Conservation (phyloP, 2,888 invertebrate species). For the Melikaiella ostensackeni region DNA sequence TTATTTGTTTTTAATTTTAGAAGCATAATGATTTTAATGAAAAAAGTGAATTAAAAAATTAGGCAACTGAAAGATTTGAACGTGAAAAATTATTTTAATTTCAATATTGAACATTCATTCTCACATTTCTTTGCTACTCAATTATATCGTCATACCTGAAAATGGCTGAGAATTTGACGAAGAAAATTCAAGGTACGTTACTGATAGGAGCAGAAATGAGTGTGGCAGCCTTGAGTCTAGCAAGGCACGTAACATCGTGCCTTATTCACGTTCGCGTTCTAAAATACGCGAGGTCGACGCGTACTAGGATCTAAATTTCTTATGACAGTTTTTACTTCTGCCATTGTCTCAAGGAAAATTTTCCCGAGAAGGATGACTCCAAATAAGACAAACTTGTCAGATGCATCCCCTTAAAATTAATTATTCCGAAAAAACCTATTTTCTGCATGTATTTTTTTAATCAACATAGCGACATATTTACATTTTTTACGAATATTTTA, state of each 20-base stretch:
- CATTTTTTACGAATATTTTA: too few relatives aligned
- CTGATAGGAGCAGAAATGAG: slow-evolving; percentile 24
- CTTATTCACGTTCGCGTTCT: slow-evolving; percentile 25
- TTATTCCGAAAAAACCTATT: neutral
- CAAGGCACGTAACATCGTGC: slow-evolving; percentile 22
- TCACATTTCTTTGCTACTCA: too few relatives aligned
- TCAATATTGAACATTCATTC: too few relatives aligned
- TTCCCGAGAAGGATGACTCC: neutral
- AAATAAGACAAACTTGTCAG: neutral
- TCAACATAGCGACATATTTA: too few relatives aligned
- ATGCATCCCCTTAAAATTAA: neutral
- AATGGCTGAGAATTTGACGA: neutral
- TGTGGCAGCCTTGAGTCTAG: slow-evolving; percentile 27
- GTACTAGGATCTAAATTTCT: slow-evolving; percentile 33
- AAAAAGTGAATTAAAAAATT: too few relatives aligned
- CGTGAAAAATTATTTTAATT: too few relatives aligned
- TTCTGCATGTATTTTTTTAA: too few relatives aligned
- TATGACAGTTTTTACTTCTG: slow-evolving; percentile 19
- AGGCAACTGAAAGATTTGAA: too few relatives aligned
- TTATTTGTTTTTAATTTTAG: too few relatives aligned
- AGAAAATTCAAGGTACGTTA: slow-evolving; percentile 28
- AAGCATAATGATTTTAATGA: too few relatives aligned
- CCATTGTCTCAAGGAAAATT: slow-evolving; percentile 7
- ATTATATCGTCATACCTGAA: neutral
- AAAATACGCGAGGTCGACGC: slow-evolving; percentile 33